These are phyloP conservation scores for Drosophila subsilvestris DNA, from an alignment of 2,888 invertebrate genomes.

Conservation along the genomic window DNA sequence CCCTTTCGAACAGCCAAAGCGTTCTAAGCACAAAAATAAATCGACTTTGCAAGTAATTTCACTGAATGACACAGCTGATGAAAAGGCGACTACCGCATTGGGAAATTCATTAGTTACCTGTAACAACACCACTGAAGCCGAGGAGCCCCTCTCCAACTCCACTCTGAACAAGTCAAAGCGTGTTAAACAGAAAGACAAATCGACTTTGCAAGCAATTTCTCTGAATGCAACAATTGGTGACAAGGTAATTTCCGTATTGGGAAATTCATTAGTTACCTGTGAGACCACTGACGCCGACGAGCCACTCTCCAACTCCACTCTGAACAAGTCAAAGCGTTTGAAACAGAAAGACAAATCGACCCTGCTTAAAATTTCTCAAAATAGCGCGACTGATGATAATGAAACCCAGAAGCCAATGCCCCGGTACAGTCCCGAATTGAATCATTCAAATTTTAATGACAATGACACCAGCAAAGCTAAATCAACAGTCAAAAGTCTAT, in stretches of 20 bases:
- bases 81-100: neutral
- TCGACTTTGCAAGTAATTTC: neutral
- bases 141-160: neutral
- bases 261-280: neutral
- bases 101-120: neutral
- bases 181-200: neutral
- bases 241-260: neutral
- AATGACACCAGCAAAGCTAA: neutral
- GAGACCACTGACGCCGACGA: neutral
- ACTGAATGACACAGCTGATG: neutral
- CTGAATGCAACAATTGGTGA: neutral
- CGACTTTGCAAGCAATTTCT: neutral
- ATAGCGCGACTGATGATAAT: neutral
- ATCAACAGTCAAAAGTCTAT: neutral
- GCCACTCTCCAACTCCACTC: neutral
- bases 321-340: neutral
- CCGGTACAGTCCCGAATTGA: neutral
- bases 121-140: neutral
- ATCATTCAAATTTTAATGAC: neutral
- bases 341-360: neutral
- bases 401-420: neutral
- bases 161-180: neutral
- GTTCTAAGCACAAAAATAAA: neutral
- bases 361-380: neutral
- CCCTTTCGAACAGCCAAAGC: neutral